Evolutionary conservation across 2,888 invertebrate genomes (phyloP).

Genomic region (Thyatira batis): DNA sequence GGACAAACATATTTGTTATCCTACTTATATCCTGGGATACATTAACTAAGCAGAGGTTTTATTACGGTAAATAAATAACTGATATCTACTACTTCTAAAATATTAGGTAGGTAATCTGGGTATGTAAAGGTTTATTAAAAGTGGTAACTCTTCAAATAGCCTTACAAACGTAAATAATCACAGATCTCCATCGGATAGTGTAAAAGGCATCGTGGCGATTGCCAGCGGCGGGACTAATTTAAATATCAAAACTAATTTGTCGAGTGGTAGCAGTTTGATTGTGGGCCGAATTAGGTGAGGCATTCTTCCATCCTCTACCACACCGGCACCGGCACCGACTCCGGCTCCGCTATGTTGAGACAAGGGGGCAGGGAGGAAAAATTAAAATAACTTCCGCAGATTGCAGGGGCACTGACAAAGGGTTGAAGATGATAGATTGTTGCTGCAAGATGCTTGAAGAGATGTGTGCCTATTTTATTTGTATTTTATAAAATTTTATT

Average conservation of each 20-base stretch:
- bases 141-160: too few species aligned
- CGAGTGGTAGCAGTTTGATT: conserved; percentile 70
- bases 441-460: conserved; percentile 1
- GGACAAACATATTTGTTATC: too few species aligned
- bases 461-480: too few species aligned
- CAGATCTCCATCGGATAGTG: conserved; percentile 12
- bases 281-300: conserved; percentile 60
- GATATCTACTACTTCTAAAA: too few species aligned
- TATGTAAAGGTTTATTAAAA: too few species aligned
- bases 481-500: too few species aligned
- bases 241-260: conserved; percentile 80
- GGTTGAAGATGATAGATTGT: conserved; percentile 36
- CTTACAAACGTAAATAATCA: not conserved
- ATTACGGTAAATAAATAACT: too few species aligned
- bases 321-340: conserved; percentile 10
- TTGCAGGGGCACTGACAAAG: conserved; percentile 23
- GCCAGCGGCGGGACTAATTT: conserved; percentile 67
- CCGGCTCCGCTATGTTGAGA: conserved; percentile 2
- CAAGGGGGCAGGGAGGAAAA: conserved; percentile 26
- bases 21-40: too few species aligned
- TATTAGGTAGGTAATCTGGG: too few species aligned
- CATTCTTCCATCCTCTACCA: conserved; percentile 29
- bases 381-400: conserved; percentile 36
- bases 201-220: conserved; percentile 37
- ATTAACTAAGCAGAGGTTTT: too few species aligned